phyloP scores from a whole-genome alignment of 2,113 vertebrate species.

The Sinocyclocheilus rhinocerous region DNA sequence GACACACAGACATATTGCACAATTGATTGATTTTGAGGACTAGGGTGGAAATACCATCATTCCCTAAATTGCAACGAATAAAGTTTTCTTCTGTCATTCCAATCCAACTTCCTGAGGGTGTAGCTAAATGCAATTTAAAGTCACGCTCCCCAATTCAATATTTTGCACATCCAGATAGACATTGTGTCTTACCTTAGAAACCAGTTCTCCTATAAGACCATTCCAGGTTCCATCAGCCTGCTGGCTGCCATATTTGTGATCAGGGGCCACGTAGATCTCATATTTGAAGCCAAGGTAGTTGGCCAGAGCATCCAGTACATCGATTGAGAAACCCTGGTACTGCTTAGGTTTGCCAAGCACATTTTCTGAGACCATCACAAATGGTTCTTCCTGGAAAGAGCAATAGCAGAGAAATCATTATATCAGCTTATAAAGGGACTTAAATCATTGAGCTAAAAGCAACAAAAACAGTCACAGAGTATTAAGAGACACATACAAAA shows the following conservation, averaged over 20 bases:
- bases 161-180: neutral
- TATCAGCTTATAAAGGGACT: neutral
- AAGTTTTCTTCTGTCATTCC: neutral
- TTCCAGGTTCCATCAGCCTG: constrained; percentile 95
- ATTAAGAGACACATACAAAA: neutral
- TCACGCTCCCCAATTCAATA: neutral
- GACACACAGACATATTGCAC: too few species aligned
- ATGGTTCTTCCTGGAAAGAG: constrained; percentile 91
- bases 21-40: too few species aligned
- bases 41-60: neutral
- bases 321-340: constrained; percentile 96
- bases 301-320: constrained; percentile 93
- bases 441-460: constrained; percentile 14
- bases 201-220: constrained; percentile 92
- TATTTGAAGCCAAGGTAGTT: constrained; percentile 98
- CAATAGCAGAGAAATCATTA: constrained; percentile 37
- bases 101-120: neutral
- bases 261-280: constrained; percentile 94
- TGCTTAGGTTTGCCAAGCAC: constrained; percentile 98
- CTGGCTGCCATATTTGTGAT: constrained; percentile 95
- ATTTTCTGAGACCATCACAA: constrained; percentile 99
- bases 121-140: too few species aligned
- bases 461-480: constrained; percentile 3
- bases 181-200: constrained; percentile 88
- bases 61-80: neutral